phyloP scores from a whole-genome alignment of 2,113 vertebrate species.

The Ascaphus truei region DNA sequence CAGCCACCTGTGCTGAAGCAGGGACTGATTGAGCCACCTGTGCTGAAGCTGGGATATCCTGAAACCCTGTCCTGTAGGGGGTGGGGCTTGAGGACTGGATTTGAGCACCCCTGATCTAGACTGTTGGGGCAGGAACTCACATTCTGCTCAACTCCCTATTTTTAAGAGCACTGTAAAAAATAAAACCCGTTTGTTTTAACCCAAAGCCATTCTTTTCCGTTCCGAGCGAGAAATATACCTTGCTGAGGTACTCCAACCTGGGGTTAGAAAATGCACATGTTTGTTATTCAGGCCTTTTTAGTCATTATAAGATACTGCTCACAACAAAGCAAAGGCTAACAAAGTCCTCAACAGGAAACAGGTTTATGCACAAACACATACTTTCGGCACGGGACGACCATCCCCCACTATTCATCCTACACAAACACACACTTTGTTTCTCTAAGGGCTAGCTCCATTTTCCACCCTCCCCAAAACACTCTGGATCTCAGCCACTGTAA shows the following conservation, averaged over 20 bases:
- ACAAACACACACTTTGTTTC: slow-evolving; percentile 23
- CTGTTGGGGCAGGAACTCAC: too few relatives aligned
- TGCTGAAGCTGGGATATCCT: too few relatives aligned
- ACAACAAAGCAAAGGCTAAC: not conserved
- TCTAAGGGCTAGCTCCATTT: not conserved
- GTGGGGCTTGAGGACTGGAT: too few relatives aligned
- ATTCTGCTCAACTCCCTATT: too few relatives aligned
- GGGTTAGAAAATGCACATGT: not conserved
- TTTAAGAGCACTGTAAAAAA: too few relatives aligned
- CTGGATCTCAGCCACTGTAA: not conserved
- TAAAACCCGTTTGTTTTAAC: too few relatives aligned
- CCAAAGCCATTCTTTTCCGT: not conserved
- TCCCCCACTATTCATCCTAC: slow-evolving; percentile 16
- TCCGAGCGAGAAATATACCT: not conserved
- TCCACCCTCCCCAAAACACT: not conserved
- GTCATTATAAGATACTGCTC: not conserved
- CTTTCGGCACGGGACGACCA: not conserved
- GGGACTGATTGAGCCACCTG: too few relatives aligned
- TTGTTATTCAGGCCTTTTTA: not conserved
- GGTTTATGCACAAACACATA: slow-evolving; percentile 17
- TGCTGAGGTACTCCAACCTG: not conserved
- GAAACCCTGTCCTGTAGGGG: too few relatives aligned
- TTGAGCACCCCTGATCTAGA: too few relatives aligned
- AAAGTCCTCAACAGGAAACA: slow-evolving; percentile 23
- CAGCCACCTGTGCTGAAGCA: too few relatives aligned